phyloP scores from a whole-genome alignment of 2,888 invertebrate species.

The Polydrusus tereticollis region DNA sequence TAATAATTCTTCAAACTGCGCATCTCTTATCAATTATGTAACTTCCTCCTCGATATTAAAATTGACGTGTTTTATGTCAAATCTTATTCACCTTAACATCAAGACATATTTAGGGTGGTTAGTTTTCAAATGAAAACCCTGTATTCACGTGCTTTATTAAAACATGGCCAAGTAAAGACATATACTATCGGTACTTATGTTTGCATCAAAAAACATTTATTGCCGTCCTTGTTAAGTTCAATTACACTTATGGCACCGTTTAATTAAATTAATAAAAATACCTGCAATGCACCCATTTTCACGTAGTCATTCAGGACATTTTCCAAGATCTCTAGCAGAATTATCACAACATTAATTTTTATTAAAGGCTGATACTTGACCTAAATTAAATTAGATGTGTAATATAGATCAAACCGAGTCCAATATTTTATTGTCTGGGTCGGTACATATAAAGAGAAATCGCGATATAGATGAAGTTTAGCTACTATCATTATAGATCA shows the following conservation, averaged over 20 bases:
- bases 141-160: too few species aligned
- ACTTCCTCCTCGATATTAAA: too few species aligned
- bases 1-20: too few species aligned
- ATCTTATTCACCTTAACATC: too few species aligned
- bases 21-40: too few species aligned
- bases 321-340: slow-evolving; percentile 25
- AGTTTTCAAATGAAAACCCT: too few species aligned
- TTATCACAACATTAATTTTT: slow-evolving; percentile 36
- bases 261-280: slow-evolving; percentile 18
- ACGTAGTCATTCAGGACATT: slow-evolving; percentile 7
- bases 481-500: slow-evolving; percentile 53
- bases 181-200: too few species aligned
- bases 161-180: too few species aligned
- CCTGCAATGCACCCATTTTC: slow-evolving; percentile 22
- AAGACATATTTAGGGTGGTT: too few species aligned
- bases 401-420: slow-evolving; percentile 30
- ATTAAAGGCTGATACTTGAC: slow-evolving; percentile 40
- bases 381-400: slow-evolving; percentile 39
- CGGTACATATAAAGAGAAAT: slow-evolving; percentile 33
- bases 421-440: slow-evolving; percentile 13
- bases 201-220: not conserved
- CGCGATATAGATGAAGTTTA: slow-evolving; percentile 21
- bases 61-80: too few species aligned
- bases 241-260: not conserved
- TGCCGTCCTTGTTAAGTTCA: not conserved